Evolutionary conservation across 2,888 invertebrate species (phyloP), one percentile per base, ranked within the genome.

Genomic region (Orthosia gracilis): DNA sequence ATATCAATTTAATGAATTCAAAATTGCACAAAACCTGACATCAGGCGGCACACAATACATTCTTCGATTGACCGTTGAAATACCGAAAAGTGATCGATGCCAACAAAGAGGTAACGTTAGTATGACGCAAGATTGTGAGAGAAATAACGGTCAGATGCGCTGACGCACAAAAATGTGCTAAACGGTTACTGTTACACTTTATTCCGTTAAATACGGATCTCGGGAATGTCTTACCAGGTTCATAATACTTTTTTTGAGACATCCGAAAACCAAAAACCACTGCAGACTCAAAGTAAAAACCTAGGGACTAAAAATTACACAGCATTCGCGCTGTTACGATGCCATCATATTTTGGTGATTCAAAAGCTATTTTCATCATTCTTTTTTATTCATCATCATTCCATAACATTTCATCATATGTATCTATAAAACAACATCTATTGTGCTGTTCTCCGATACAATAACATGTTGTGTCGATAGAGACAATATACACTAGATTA

Each of bases 71-170:
- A 54, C 52, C 81, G 68, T 58, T 58, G 68, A 69, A 75, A 69
- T 64, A 55, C 70, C 68, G 49, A 84, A 82, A 83, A 76, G 49
- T 61, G 18, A 83, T 79, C 70, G 67, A 68, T 59, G 17, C 12
- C 59, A 80, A 82, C 84, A 80, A 83, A 76, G 84, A 84, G 79
- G 69, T 80, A 80, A 69, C 80, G 84, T 84, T 83, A 83, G 62
- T 50, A 78, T 85, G 87, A 85, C 83, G 87, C 80, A 85, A 85
- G 74, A 70, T 74, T 31, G 80, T 68, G 65, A 78, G 76, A 76
- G 78, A 66, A 62, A 72, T 80, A 82, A 78, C 85, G 83, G 85
- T 76, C 70, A 64, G 83, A 79, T 83, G 80, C 78, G 83, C 76
- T 7, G 67, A 74, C 78, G 75, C 73, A 80, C 77, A 49, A 80